These are phyloP conservation scores for Acanthococcus lagerstroemiae DNA, from an alignment of 2,888 invertebrate genomes.

Conservation along the genomic window DNA sequence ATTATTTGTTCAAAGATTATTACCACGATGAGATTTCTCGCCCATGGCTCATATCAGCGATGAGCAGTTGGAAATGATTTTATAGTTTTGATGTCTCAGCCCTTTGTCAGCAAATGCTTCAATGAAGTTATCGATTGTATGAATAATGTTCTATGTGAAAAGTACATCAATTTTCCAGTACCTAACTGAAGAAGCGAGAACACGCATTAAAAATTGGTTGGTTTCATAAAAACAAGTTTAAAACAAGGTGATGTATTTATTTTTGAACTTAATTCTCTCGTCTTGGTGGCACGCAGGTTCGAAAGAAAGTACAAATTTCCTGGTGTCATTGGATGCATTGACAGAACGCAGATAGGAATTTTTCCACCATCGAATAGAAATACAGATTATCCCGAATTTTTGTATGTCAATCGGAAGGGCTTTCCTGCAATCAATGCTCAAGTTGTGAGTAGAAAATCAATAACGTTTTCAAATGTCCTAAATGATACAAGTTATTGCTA, in stretches of 20 bases:
- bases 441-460: slow-evolving; percentile 13
- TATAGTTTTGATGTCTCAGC: slow-evolving; percentile 1
- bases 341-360: slow-evolving; percentile 12
- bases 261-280: neutral
- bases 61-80: neutral
- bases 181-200: neutral
- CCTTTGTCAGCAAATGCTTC: slow-evolving; percentile 3
- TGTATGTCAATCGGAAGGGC: slow-evolving; percentile 8
- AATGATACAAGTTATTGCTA: too few relatives aligned
- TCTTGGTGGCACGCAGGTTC: neutral
- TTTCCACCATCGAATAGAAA: neutral
- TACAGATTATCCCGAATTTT: slow-evolving; percentile 6
- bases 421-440: slow-evolving; percentile 18
- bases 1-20: neutral
- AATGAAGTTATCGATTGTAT: slow-evolving; percentile 18
- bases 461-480: too few relatives aligned
- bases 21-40: slow-evolving; percentile 10
- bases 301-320: neutral
- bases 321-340: slow-evolving; percentile 7
- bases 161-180: slow-evolving; percentile 20
- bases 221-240: neutral
- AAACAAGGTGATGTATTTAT: neutral
- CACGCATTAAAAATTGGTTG: neutral
- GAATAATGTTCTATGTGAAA: neutral
- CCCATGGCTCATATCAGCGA: neutral